Conservation (phyloP, 1,140 invertebrate genomes). For the Paracyclopina nana region DNA sequence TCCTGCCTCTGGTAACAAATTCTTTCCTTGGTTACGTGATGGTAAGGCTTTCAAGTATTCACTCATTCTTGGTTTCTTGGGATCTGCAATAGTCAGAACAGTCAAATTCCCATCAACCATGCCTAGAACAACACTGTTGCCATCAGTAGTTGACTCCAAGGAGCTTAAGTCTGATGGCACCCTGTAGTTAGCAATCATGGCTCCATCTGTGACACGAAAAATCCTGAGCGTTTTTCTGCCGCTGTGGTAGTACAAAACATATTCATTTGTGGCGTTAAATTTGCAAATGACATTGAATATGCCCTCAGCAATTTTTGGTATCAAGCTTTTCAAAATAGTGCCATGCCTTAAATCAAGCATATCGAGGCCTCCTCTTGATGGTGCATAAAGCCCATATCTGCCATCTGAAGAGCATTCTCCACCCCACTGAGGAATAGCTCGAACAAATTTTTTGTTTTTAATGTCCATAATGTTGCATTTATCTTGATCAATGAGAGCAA, state of each 20-base stretch:
- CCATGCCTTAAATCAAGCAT: slow-evolving; percentile 53
- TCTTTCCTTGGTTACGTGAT: slow-evolving; percentile 30
- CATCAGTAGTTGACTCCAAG: slow-evolving; percentile 57
- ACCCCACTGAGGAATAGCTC: slow-evolving; percentile 32
- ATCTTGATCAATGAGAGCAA: slow-evolving; percentile 70
- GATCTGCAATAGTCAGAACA: slow-evolving; percentile 71
- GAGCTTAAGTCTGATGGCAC: slow-evolving; percentile 75
- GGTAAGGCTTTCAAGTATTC: slow-evolving; percentile 44
- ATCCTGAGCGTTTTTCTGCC: slow-evolving; percentile 58
- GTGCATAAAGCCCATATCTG: slow-evolving; percentile 80
- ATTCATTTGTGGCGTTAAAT: slow-evolving; percentile 82
- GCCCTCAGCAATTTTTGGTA: slow-evolving; percentile 60
- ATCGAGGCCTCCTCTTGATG: slow-evolving; percentile 73
- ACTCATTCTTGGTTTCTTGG: slow-evolving; percentile 37
- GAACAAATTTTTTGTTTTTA: slow-evolving; percentile 30
- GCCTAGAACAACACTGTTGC: slow-evolving; percentile 59
- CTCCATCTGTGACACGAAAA: slow-evolving; percentile 45
- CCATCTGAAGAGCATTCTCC: slow-evolving; percentile 55
- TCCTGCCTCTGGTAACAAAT: no score
- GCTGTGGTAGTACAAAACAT: slow-evolving; percentile 91
- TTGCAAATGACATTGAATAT: slow-evolving; percentile 85
- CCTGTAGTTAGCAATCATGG: slow-evolving; percentile 76
- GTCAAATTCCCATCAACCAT: slow-evolving; percentile 84
- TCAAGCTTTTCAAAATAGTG: slow-evolving; percentile 27
- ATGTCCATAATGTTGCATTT: slow-evolving; percentile 49